phyloP scores from a whole-genome alignment of 2,888 invertebrate genomes.

The Cataglyphis rosenhaueri region DNA sequence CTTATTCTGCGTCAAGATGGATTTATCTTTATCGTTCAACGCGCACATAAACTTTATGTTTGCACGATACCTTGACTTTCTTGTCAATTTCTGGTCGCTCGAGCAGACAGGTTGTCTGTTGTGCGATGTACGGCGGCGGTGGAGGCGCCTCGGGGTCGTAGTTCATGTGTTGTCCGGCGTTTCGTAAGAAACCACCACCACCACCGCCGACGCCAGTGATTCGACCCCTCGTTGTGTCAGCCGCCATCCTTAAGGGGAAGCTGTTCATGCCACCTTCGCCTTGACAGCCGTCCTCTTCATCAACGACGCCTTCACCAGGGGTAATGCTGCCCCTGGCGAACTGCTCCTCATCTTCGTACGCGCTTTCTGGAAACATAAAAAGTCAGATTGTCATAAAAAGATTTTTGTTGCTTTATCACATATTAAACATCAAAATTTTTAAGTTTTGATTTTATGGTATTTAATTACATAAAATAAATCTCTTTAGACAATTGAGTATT shows the following conservation, averaged over 20 bases:
- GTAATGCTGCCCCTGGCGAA: constrained; percentile 83
- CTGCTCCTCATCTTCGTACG: constrained; percentile 88
- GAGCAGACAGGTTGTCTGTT: constrained; percentile 86
- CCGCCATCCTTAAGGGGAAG: constrained; percentile 74
- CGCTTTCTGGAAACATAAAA: constrained; percentile 86
- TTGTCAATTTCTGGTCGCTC: constrained; percentile 90
- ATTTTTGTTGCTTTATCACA: neutral
- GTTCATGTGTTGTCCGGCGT: constrained; percentile 79
- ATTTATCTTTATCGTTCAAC: neutral
- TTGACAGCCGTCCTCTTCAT: constrained; percentile 65
- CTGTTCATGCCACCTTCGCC: constrained; percentile 22
- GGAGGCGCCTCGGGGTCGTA: constrained; percentile 87
- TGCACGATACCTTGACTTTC: constrained; percentile 89
- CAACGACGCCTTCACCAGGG: constrained; percentile 81
- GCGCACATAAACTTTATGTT: neutral
- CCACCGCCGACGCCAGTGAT: constrained; percentile 62
- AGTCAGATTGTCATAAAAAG: constrained; percentile 42
- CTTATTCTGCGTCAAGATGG: neutral
- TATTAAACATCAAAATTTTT: neutral
- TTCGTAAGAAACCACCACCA: constrained; percentile 66
- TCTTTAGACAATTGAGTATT: neutral
- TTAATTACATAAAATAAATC: neutral
- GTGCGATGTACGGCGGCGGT: constrained; percentile 78
- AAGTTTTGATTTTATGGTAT: neutral
- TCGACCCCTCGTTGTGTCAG: constrained; percentile 64